Percentiles rank a stretch among this genome's conserved stretches.
phyloP scores from a whole-genome alignment of 2,113 vertebrate genomes.

The Cynopterus brachyotis region DNA sequence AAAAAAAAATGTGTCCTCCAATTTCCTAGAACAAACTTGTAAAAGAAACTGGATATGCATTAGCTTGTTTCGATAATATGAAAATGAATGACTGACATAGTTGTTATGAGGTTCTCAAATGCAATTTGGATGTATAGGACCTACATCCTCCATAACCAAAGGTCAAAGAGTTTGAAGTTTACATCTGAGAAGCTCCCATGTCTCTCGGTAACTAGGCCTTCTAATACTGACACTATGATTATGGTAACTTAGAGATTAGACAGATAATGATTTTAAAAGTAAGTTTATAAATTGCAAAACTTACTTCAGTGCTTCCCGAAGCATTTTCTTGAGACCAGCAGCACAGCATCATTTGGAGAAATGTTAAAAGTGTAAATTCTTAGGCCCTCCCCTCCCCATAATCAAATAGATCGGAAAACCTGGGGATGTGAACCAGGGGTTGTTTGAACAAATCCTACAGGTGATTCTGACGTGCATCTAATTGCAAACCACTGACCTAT shows the following conservation, averaged over 20 bases:
- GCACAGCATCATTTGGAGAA: neutral
- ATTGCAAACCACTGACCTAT: neutral
- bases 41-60: neutral
- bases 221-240: neutral
- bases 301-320: neutral
- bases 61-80: neutral
- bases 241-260: neutral
- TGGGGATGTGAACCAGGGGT: accelerated
- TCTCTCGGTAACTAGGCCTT: neutral
- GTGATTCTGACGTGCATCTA: neutral
- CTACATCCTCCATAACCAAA: neutral
- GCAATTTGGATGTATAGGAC: neutral
- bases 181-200: neutral
- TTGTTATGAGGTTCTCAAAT: neutral
- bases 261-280: neutral
- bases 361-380: neutral
- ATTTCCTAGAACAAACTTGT: neutral
- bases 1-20: neutral
- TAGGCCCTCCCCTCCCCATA: accelerated
- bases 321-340: neutral
- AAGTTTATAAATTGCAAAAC: neutral
- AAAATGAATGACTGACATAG: neutral
- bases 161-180: neutral
- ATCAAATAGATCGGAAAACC: neutral
- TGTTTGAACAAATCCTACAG: neutral